Evolutionary conservation across 2,113 vertebrate species (phyloP).

Genomic region (Chamaetylas fuelleborni): DNA sequence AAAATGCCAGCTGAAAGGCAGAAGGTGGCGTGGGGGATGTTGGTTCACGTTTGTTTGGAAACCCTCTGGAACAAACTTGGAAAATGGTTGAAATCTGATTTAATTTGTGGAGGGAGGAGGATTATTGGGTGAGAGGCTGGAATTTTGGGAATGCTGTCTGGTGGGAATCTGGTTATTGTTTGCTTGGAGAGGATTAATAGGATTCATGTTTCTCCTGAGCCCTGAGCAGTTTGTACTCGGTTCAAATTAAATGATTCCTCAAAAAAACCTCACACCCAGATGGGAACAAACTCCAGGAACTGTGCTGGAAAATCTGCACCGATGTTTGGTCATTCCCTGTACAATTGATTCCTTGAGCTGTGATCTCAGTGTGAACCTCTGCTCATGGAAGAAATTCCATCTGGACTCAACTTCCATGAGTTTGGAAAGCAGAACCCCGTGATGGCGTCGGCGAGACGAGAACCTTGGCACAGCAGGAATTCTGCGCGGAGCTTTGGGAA

Average conservation of each 20-base stretch:
- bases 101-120: not conserved
- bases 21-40: not conserved
- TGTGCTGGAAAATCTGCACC: not conserved
- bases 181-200: not conserved
- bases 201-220: not conserved
- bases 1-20: not conserved
- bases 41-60: not conserved
- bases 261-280: rapidly evolving
- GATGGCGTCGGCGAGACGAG: not conserved
- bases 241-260: not conserved
- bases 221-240: not conserved
- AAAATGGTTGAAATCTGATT: rapidly evolving
- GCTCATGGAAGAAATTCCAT: rapidly evolving
- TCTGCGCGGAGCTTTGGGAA: rapidly evolving
- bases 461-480: rapidly evolving
- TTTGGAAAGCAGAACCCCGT: not conserved
- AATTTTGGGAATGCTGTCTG: not conserved
- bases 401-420: rapidly evolving
- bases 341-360: not conserved
- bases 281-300: not conserved
- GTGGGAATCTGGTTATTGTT: not conserved
- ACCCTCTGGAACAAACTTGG: not conserved
- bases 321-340: rapidly evolving
- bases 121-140: not conserved
- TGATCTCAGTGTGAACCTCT: not conserved